Conservation (phyloP, 2,888 invertebrate genomes). For the Chrysina gloriosa region DNA sequence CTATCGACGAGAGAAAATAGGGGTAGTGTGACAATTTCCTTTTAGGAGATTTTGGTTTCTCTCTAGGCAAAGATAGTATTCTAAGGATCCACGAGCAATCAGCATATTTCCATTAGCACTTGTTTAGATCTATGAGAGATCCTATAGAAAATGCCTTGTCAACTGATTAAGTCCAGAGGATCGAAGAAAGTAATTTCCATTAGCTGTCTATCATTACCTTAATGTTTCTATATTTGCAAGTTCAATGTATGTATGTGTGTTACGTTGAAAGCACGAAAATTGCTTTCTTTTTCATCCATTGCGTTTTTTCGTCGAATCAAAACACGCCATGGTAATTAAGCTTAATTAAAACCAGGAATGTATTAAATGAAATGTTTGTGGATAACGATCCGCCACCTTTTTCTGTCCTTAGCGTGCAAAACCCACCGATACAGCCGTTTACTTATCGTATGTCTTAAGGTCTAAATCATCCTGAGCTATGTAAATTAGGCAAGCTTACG, state of each 20-base stretch:
- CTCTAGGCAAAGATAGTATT: no score
- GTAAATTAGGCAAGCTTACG: not conserved
- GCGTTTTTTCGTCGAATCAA: conserved; percentile 2
- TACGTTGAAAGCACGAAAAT: not conserved
- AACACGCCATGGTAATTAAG: conserved; percentile 33
- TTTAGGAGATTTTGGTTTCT: no score
- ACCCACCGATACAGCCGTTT: conserved; percentile 13
- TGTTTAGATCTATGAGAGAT: no score
- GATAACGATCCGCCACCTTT: conserved; percentile 12
- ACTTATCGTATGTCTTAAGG: not conserved
- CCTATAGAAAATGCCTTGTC: no score
- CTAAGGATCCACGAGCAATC: no score
- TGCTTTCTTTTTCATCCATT: not conserved
- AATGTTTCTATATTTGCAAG: no score
- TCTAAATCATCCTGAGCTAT: not conserved
- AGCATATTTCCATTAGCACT: no score
- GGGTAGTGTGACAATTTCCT: no score
- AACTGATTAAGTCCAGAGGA: no score
- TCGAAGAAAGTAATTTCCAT: no score
- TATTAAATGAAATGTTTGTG: conserved; percentile 14
- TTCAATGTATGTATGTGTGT: not conserved
- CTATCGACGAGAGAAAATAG: no score
- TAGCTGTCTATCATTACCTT: no score
- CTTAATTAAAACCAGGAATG: conserved; percentile 27
- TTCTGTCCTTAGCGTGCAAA: conserved; percentile 8